Evolutionary conservation across 2,113 vertebrate species (phyloP).

Genomic region (Zosterops hypoxanthus): DNA sequence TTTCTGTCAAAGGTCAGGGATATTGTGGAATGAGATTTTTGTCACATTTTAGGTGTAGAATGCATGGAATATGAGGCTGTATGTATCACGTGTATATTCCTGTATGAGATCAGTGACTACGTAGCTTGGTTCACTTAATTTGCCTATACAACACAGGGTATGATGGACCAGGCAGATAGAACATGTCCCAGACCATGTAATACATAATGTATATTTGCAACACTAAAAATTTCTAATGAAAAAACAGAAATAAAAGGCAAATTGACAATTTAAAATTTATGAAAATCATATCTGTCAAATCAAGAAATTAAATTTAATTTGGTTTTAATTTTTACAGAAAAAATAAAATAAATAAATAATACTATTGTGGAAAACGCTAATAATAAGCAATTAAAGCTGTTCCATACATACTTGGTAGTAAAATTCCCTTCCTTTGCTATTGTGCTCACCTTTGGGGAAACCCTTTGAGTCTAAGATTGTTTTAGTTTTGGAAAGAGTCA

Average conservation of each 20-base stretch:
- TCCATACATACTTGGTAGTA: background rate
- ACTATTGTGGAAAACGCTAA: background rate
- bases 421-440: background rate
- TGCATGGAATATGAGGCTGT: background rate
- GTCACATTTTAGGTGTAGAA: background rate
- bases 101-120: background rate
- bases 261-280: fast-evolving
- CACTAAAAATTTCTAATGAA: background rate
- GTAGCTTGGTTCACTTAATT: background rate
- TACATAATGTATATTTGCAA: background rate
- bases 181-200: background rate
- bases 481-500: background rate
- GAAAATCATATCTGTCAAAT: background rate
- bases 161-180: background rate
- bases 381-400: background rate
- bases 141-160: background rate
- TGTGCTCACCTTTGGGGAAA: background rate
- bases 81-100: fast-evolving
- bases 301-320: background rate
- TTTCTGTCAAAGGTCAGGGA: background rate
- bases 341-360: background rate
- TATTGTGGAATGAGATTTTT: background rate
- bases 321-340: background rate
- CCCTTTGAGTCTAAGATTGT: too few species aligned
- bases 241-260: background rate